Evolutionary conservation across 2,888 invertebrate species (phyloP).

Genomic region (Eristalinus aeneus): DNA sequence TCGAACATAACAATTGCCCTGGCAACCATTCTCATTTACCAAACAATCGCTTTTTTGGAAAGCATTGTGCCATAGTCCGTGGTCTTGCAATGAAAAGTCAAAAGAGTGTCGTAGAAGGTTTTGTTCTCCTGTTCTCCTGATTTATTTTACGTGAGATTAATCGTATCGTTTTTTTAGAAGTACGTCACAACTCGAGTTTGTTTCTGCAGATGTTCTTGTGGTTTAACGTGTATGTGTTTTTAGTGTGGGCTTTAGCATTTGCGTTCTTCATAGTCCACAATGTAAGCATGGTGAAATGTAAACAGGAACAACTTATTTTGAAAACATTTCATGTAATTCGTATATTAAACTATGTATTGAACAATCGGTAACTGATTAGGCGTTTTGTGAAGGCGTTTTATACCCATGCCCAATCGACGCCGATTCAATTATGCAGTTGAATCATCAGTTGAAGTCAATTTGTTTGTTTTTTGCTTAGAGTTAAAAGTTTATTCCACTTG

Average conservation of each 20-base stretch:
- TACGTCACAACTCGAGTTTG: constrained; percentile 81
- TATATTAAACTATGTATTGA: no score
- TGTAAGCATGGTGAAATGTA: constrained; percentile 72
- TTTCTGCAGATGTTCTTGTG: constrained; percentile 92
- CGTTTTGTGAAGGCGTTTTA: no score
- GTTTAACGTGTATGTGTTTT: constrained; percentile 88
- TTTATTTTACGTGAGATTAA: constrained; percentile 21
- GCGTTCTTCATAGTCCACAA: constrained; percentile 75
- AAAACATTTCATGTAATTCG: not conserved
- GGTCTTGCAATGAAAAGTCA: constrained; percentile 56
- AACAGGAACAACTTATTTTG: not conserved
- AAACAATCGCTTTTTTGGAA: constrained; percentile 54
- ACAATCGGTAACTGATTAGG: no score
- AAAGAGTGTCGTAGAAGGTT: constrained; percentile 59
- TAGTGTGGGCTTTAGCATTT: constrained; percentile 84
- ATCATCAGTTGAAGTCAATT: no score
- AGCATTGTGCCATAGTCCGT: constrained; percentile 19
- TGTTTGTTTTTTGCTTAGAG: no score
- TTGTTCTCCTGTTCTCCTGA: constrained; percentile 7
- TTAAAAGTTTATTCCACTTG: no score
- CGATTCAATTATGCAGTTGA: no score
- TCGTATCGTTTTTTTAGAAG: constrained; percentile 71
- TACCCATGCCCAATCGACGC: no score
- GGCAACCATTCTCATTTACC: constrained; percentile 41
- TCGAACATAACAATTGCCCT: constrained; percentile 28